Base-by-base conservation (phyloP, 2,888 invertebrate genomes). In the Volucella zonaria region DNA sequence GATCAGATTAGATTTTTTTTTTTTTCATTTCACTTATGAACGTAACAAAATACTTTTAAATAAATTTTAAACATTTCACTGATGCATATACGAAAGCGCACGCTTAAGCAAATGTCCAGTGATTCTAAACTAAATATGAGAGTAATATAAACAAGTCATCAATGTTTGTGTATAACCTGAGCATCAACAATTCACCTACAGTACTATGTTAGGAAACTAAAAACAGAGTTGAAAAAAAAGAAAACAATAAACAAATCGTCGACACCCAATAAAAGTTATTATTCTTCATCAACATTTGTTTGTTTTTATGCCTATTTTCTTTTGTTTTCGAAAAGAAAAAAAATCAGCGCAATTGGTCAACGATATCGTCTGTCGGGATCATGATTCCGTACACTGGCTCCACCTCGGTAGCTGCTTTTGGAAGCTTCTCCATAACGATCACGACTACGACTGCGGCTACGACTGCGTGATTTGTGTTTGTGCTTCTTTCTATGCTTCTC, bases 401-500 rank as follows among this genome's bases (percentile, higher is more conserved):
- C 75, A 40, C 67, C 47, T 38, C 85, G 85, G n/a, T 85, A 47
- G 52, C 68, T 76, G 3, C 42, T 68, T 52, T 76, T 85, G 1
- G 81, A 73, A 10, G 81, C 18, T 49, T 85, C 85, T 61, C 82
- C 38, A 18, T 78, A 56, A 0, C 89, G 89, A 62, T 90, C 89
- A 51, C 86, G 82, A 61, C 89, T 89, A 40, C 90, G 88, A 45
- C 90, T 91, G 18, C 90, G 90, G 71, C 90, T 90, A 61, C 89
- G 89, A 62, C 89, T 91, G 76, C 87, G 88, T 56, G 90, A 90
- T 70, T 89, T 89, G 62, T 91, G 91, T 78, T 91, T 91, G 76
- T 91, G 90, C 82, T 90, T 91, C 66, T 90, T 91, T 85, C 91
- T 91, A 68, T 90, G 90, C 75, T 91, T 91, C 85, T 90, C 90